Conservation (phyloP, 2,797 vertebrate species). For the Cynopterus sphinx region DNA sequence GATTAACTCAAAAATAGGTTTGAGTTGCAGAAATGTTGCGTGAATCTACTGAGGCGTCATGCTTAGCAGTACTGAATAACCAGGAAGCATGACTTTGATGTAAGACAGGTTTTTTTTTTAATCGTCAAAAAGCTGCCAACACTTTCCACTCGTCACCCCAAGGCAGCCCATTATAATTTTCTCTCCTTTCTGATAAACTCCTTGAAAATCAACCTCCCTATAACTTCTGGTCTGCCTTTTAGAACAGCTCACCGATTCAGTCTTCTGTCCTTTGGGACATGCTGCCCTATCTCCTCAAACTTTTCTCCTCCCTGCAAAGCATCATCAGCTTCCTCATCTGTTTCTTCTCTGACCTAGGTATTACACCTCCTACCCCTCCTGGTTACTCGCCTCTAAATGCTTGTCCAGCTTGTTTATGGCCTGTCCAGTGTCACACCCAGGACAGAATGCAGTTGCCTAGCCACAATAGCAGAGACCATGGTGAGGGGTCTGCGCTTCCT, state of each 20-base stretch:
- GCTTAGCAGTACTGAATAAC: neutral
- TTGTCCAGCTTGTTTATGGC: too few relatives aligned
- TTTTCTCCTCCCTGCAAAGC: neutral
- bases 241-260: neutral
- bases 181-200: neutral
- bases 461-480: rapidly evolving
- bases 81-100: rapidly evolving
- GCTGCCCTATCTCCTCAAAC: neutral
- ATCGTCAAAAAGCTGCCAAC: neutral
- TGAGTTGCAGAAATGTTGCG: neutral
- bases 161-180: neutral
- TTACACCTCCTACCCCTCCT: neutral
- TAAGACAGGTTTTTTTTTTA: neutral
- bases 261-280: neutral
- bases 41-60: neutral
- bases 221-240: neutral
- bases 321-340: neutral
- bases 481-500: neutral
- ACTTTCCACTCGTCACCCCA: rapidly evolving
- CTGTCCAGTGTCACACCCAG: neutral
- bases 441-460: neutral
- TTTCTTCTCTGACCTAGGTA: neutral
- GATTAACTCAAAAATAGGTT: neutral
- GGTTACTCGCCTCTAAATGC: neutral
- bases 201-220: neutral